Base-by-base conservation (phyloP, 2,113 vertebrate genomes). In the Chroicocephalus ridibundus region DNA sequence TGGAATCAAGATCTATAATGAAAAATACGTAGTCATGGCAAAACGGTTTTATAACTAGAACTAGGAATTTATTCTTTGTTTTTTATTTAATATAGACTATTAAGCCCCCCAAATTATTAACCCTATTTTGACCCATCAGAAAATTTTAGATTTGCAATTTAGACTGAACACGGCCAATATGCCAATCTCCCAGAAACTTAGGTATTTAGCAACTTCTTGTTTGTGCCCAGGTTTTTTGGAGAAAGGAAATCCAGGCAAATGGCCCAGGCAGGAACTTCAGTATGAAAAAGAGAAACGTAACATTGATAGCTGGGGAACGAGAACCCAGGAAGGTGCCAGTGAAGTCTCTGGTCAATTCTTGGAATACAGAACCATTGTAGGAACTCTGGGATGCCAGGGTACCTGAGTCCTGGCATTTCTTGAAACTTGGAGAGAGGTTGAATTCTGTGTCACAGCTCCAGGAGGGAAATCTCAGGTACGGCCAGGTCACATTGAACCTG, bases 11-110 rank as follows among this genome's bases (percentile, higher is more conserved):
- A 74, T 87, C 86, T 94, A 34, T 80, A 51, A 57, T 15, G 18
- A 86, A 86, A 87, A 69, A 15, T 80, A 21, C 60, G 52, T 68
- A 68, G 13, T 17, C 4, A 4, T 82, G 72, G 52, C 20, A 94
- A 96, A 91, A 79, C 16, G 19, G 4, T 81, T 80, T 95, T 52
- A 79, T 91, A 95, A 88, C 25, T 83, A 87, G 76, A 96, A 86
- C 14, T 92, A 80, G 29, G 32, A 66, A 47, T 71, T 78, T 68
- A 32, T 60, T 36, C 62, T 31, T 76, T 26, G 40, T 60, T 55
- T 74, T 92, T 68, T 42, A 11, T 44, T 44, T 44, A 81, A 47
- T 49, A 38, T 19, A 38, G 72, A 14, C 21, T 82, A 32, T 36
- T 94, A 94, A 82, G 12, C 3, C 3, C 4, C 5, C 7, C 69